phyloP scores from a whole-genome alignment of 2,113 vertebrate genomes.

The Fregata magnificens region DNA sequence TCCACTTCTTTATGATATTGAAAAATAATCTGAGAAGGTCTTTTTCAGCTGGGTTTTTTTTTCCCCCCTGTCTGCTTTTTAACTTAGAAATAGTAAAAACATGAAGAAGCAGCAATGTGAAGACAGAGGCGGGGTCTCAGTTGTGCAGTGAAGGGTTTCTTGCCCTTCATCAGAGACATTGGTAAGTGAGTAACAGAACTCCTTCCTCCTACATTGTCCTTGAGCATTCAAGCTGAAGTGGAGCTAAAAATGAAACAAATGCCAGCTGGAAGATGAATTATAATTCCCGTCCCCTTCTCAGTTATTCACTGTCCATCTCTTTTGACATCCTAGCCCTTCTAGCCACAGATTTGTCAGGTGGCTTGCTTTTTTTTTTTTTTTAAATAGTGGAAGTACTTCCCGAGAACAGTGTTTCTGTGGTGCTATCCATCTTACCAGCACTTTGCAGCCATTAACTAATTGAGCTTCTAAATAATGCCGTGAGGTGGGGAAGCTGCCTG shows the following conservation, averaged over 20 bases:
- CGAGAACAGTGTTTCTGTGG: not conserved
- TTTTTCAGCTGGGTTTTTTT: not conserved
- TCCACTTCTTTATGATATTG: not conserved
- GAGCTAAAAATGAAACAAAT: not conserved
- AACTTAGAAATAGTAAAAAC: not conserved
- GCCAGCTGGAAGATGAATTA: not conserved
- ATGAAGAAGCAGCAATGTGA: not conserved
- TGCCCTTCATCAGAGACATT: not conserved
- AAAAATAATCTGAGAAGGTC: not conserved
- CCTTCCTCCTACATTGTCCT: not conserved
- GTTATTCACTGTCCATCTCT: not conserved
- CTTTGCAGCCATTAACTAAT: not conserved
- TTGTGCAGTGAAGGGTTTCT: not conserved
- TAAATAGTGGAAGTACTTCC: not conserved
- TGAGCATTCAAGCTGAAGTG: not conserved
- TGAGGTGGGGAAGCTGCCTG: not conserved
- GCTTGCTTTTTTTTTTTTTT: not conserved
- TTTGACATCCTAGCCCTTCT: not conserved
- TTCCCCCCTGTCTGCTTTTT: not conserved
- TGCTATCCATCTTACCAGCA: not conserved
- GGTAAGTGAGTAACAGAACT: not conserved
- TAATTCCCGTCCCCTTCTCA: not conserved
- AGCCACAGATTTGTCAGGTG: not conserved
- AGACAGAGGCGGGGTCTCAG: not conserved
- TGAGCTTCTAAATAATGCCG: not conserved